These are phyloP conservation scores for Paracyclopina nana DNA, from an alignment of 1,140 invertebrate species.

Conservation along the genomic window DNA sequence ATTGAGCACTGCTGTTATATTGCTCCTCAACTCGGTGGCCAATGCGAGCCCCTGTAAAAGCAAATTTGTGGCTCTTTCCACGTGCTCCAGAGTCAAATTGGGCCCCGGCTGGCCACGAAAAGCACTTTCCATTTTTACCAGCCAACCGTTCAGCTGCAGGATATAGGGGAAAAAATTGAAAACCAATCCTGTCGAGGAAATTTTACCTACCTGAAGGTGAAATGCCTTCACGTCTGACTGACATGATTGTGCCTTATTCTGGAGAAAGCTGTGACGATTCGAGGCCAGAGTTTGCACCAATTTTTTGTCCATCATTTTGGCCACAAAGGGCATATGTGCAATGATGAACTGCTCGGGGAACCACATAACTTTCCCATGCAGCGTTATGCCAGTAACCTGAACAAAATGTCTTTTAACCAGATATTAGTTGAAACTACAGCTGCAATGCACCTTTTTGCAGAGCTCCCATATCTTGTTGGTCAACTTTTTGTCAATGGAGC, in stretches of 20 bases:
- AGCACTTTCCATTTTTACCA: neutral
- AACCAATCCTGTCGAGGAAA: neutral
- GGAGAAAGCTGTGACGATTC: neutral
- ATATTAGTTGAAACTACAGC: neutral
- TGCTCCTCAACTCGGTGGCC: neutral
- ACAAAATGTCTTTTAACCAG: neutral
- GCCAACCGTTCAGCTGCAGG: neutral
- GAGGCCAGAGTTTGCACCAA: neutral
- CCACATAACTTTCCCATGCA: neutral
- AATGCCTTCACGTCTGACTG: neutral
- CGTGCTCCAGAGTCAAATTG: too few species aligned
- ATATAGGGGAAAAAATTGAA: neutral
- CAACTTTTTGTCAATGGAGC: neutral
- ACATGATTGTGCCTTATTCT: neutral
- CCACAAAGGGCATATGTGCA: neutral
- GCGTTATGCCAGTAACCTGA: neutral
- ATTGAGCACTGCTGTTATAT: neutral
- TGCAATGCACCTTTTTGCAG: neutral
- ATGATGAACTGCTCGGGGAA: neutral
- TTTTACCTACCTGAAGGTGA: neutral
- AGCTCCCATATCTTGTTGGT: neutral
- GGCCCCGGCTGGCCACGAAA: neutral
- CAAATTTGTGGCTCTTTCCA: neutral
- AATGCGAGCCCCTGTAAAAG: neutral
- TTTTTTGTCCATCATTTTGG: neutral